Percentiles rank a stretch among this genome's conserved stretches.
phyloP scores from a whole-genome alignment of 2,888 invertebrate genomes.

The Oxyteleia sp. region DNA sequence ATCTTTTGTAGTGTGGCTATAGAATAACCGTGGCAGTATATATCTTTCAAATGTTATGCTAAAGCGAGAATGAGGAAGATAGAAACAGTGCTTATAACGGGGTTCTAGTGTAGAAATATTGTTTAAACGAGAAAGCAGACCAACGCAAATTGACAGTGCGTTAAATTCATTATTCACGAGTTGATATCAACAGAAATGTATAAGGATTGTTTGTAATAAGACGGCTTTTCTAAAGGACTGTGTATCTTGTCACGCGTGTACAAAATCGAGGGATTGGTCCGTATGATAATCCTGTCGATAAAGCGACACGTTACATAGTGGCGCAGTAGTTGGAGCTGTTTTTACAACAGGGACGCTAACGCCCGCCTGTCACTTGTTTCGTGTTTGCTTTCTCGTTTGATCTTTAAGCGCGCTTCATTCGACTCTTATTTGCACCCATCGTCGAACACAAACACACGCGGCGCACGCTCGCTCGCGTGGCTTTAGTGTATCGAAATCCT shows the following conservation, averaged over 20 bases:
- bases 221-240: constrained; percentile 46
- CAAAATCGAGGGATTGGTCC: constrained; percentile 81
- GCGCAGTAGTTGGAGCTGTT: constrained; percentile 79
- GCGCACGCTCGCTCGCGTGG: constrained; percentile 50
- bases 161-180: constrained; percentile 64
- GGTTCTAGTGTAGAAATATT: too few species aligned
- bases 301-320: constrained; percentile 82
- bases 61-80: too few species aligned
- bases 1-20: too few species aligned
- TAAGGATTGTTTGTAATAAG: constrained; percentile 65
- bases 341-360: constrained; percentile 84
- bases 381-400: constrained; percentile 87
- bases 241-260: constrained; percentile 64
- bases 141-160: background rate
- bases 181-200: constrained; percentile 45
- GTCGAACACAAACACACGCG: constrained; percentile 72
- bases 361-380: constrained; percentile 85
- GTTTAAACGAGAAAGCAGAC: constrained; percentile 37
- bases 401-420: constrained; percentile 79
- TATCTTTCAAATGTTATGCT: too few species aligned
- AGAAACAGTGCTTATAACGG: too few species aligned
- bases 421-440: constrained; percentile 75
- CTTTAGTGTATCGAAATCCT: constrained; percentile 62
- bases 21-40: too few species aligned
- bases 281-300: constrained; percentile 87